Percentiles rank a stretch among this genome's conserved stretches.
These are phyloP conservation scores for Zaprionus bogoriensis DNA, from an alignment of 2,888 invertebrate species.

Conservation along the genomic window DNA sequence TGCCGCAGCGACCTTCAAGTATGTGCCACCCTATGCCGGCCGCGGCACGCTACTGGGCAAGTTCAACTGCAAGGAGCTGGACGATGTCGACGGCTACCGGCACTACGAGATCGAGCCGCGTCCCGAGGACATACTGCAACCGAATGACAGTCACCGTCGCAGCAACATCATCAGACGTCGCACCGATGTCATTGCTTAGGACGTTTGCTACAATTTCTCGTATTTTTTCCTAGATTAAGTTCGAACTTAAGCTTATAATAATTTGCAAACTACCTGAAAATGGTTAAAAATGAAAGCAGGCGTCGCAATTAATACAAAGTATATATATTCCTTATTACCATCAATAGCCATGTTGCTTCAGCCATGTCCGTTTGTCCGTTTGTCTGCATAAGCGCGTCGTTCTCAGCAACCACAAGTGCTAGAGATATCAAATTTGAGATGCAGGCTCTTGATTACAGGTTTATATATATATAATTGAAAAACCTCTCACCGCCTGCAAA, in stretches of 20 bases:
- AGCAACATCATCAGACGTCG: conserved; percentile 79
- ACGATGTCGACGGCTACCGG: conserved; percentile 95
- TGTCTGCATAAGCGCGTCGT: too few species aligned
- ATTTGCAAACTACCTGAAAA: too few species aligned
- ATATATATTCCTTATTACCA: too few species aligned
- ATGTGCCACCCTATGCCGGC: conserved; percentile 91
- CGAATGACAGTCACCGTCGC: conserved; percentile 65
- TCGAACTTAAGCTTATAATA: conserved; percentile 34
- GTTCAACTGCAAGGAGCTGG: conserved; percentile 93
- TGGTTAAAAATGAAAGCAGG: too few species aligned
- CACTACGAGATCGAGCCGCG: conserved; percentile 87
- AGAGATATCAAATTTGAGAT: too few species aligned
- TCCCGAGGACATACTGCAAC: conserved; percentile 79
- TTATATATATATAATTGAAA: too few species aligned
- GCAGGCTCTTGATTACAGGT: too few species aligned
- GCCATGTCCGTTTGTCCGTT: too few species aligned
- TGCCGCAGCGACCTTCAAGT: conserved; percentile 89
- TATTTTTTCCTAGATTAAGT: conserved; percentile 27
- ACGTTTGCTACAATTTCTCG: conserved; percentile 1
- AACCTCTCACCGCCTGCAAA: too few species aligned
- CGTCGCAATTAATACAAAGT: too few species aligned
- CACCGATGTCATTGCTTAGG: conserved; percentile 79
- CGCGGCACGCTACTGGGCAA: conserved; percentile 93
- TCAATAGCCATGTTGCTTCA: too few species aligned
- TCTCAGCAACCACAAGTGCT: too few species aligned